Base-by-base conservation (phyloP, 1,140 invertebrate genomes). In the Drosophila asahinai region DNA sequence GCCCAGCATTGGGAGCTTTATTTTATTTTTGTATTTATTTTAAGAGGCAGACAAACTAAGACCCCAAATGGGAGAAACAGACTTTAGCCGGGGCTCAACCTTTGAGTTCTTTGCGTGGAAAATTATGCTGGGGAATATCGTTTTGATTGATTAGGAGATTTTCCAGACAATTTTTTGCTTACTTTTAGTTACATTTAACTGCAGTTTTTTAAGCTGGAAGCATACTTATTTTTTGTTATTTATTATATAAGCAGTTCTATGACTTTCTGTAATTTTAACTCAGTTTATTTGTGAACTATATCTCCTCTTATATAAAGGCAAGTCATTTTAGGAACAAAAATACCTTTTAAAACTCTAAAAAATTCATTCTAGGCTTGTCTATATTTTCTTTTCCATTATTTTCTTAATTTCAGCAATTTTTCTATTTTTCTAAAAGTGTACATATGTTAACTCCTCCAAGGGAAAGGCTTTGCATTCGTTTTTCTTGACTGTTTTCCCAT, bases 401-500 rank as follows among this genome's bases (percentile, higher is more conserved):
- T 2, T 2, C n/a, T 0, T 1, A 7, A 3, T 14, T 19, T 4
- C 0, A 0, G 2, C 8, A 33, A 7, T 17, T 12, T 12, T 3
- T 17, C 19, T 14, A 54, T 54, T 36, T 54, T 54, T 43, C 6
- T 54, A 0, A 14, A 19, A 54, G 52, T 54, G 52, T 19, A 36
- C 30, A 54, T 19, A 54, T 54, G 52, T 54, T 14, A 36, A 55
- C 33, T 55, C 4, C 6, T 19, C 14, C 8, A 48, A 48, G 22
- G 30, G 22, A 61, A 11, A n/a, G 9, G 7, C 33, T 38, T 30
- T 40, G 40, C 42, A 47, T 36, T 30, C 27, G 52, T 36, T 22
- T 25, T 45, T 27, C 15, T 38, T 49, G 19, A 22, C n/a, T 33
- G 7, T 60, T 55, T 60, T 33, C n/a, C 54, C 72, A 47, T 71